phyloP scores from a whole-genome alignment of 2,113 vertebrate genomes.

The Reinhardtius hippoglossoides region DNA sequence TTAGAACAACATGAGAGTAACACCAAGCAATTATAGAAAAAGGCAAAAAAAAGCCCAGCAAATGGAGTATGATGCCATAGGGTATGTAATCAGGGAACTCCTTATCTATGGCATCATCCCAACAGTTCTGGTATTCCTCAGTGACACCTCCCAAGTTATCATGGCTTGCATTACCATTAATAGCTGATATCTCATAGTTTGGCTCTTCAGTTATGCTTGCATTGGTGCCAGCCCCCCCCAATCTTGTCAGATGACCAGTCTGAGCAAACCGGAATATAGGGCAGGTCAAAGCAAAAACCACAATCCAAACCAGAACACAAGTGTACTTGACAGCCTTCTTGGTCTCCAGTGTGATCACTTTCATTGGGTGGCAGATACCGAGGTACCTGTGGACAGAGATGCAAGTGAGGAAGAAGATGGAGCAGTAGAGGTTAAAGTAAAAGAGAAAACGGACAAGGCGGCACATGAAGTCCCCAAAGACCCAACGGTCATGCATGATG shows the following conservation, averaged over 20 bases:
- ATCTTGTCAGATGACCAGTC: slow-evolving; percentile 71
- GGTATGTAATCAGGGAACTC: slow-evolving; percentile 85
- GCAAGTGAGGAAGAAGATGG: slow-evolving; percentile 91
- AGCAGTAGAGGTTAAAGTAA: slow-evolving; percentile 90
- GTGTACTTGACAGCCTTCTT: slow-evolving; percentile 84
- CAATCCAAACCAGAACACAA: slow-evolving; percentile 84
- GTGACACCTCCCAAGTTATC: background rate
- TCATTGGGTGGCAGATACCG: slow-evolving; percentile 86
- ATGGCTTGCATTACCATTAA: slow-evolving; percentile 42
- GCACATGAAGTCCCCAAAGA: slow-evolving; percentile 89
- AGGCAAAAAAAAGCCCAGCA: slow-evolving; percentile 85
- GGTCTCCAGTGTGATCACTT: slow-evolving; percentile 83
- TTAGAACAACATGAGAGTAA: slow-evolving; percentile 85
- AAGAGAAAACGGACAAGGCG: slow-evolving; percentile 89
- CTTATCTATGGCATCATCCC: slow-evolving; percentile 86
- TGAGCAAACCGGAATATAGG: slow-evolving; percentile 87
- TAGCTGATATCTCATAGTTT: background rate
- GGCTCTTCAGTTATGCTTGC: slow-evolving; percentile 15
- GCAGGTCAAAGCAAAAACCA: slow-evolving; percentile 85
- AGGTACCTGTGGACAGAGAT: slow-evolving; percentile 89
- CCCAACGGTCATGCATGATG: slow-evolving; percentile 81
- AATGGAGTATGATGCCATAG: slow-evolving; percentile 84
- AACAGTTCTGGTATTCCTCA: slow-evolving; percentile 82
- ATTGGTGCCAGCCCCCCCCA: slow-evolving; percentile 24
- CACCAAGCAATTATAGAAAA: slow-evolving; percentile 87